Conservation (phyloP, 2,797 vertebrate species). For the Rallus crepitans region DNA sequence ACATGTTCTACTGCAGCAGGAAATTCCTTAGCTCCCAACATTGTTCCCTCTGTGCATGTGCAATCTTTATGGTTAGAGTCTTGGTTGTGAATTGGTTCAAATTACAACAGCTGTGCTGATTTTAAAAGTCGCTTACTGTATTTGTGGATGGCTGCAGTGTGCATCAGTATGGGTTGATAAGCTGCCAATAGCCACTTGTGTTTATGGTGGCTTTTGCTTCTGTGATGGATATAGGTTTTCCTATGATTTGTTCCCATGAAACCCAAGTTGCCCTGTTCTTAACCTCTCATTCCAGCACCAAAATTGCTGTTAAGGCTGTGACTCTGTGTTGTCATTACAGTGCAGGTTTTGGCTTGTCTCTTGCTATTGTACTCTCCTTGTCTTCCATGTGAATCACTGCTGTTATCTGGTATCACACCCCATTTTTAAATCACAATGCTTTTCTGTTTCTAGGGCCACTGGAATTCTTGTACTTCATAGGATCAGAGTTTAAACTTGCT, state of each 20-base stretch:
- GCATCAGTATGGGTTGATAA: neutral
- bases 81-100: neutral
- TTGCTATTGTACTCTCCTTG: conserved; percentile 51
- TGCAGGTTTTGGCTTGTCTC: conserved; percentile 59
- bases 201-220: neutral
- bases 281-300: conserved; percentile 45
- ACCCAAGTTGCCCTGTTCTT: conserved; percentile 44
- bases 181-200: neutral
- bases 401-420: conserved; percentile 69
- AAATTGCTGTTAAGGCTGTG: conserved; percentile 39
- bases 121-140: neutral
- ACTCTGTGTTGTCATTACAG: conserved; percentile 32
- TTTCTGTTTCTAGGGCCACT: conserved; percentile 16
- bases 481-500: neutral
- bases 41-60: neutral
- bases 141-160: neutral
- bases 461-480: neutral
- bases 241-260: neutral
- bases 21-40: neutral
- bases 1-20: neutral
- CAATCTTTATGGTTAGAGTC: neutral
- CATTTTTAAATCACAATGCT: conserved; percentile 42
- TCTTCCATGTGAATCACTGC: conserved; percentile 55
- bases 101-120: neutral
- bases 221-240: conserved; percentile 2